Conservation (phyloP, 2,888 invertebrate genomes). For the Drosophila glabriapex region DNA sequence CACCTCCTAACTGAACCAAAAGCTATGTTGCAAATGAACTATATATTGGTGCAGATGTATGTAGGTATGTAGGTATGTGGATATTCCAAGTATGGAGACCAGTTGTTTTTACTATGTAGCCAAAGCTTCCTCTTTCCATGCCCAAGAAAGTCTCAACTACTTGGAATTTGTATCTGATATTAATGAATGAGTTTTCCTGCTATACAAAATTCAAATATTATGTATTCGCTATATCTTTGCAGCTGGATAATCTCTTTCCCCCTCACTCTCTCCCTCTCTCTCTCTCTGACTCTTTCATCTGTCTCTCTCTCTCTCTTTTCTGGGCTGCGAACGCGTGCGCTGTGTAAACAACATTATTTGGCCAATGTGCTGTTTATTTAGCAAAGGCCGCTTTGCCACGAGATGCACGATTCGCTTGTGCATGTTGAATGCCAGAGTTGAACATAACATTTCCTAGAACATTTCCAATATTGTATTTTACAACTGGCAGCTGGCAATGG, state of each 20-base stretch:
- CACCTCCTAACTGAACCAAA: background rate
- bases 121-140: background rate
- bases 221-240: background rate
- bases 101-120: background rate
- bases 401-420: constrained; percentile 38
- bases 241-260: constrained; percentile 5
- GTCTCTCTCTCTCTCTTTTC: background rate
- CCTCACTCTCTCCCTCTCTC: background rate
- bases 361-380: constrained; percentile 29
- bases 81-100: background rate
- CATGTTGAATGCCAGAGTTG: constrained; percentile 43
- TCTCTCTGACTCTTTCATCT: background rate
- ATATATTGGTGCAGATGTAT: background rate
- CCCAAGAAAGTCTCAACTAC: background rate
- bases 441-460: constrained; percentile 56
- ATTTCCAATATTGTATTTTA: constrained; percentile 26
- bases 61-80: background rate
- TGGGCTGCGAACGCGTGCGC: constrained; percentile 17
- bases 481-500: constrained; percentile 1
- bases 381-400: constrained; percentile 33
- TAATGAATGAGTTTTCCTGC: constrained; percentile 27
- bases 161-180: constrained; percentile 21
- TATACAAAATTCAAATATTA: background rate
- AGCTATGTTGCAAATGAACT: background rate
- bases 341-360: constrained; percentile 29